Base-by-base conservation (phyloP, 2,797 vertebrate genomes). In the Coregonus suidteri region DNA sequence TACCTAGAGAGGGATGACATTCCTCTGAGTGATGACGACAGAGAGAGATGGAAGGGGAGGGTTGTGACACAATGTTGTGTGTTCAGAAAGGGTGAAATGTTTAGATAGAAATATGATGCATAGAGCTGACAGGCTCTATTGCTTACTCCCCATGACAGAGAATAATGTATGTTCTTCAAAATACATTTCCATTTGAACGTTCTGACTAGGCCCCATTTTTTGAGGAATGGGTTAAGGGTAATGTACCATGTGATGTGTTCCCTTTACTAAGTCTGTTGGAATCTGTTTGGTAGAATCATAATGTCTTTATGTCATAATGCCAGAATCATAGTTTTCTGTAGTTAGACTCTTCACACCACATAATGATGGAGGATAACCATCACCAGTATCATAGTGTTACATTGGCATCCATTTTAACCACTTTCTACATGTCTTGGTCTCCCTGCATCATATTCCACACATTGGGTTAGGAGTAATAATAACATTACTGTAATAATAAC, bases 291-390 rank as follows among this genome's bases (percentile, higher is more conserved):
- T n/a, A 47, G 41, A 47, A 47, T 47, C 9, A 47, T 11, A 3
- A 47, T 47, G 15, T 62, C 59, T 20, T 62, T 25, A 20, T 25
- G 25, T 25, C 25, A 25, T 20, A 5, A 59, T 18, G 54, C 6
- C 6, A 18, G 54, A n/a, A 59, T 31, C 80, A 79, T 75, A 77
- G 81, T 79, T 90, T 86, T 77, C 86, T 86, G 80, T 77, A 83
- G 82, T 87, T 73, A 14, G 5, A 71, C 75, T 84, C 79, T 82
- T 88, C 78, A 77, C 82, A 81, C 74, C 76, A 81, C 77, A 54
- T 52, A 74, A 14, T 83, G 3, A 18, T 37, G 6, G 34, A 37
- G 35, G 16, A 18, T 67, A 77, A 62, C 82, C 78, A 81, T 86
- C 59, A 69, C 64, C 82, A 76, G 73, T 73, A 66, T 86, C 72